A percentile compares a stretch with the other conserved stretches of the same genome.
These are phyloP conservation scores for Pempheris klunzingeri DNA, from an alignment of 2,797 vertebrate genomes.

Conservation along the genomic window DNA sequence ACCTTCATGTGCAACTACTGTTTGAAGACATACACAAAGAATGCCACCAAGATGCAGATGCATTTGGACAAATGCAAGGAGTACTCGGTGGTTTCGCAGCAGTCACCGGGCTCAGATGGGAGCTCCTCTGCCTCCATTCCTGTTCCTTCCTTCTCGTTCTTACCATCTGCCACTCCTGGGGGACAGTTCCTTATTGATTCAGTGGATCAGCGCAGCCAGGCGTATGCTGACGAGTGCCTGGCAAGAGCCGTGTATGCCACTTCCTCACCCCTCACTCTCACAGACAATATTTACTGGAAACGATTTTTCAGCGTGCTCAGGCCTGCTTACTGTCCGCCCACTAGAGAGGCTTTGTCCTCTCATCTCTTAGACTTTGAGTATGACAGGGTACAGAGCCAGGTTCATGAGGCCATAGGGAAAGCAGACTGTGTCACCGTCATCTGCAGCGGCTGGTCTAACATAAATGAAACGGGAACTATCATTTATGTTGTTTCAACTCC, in stretches of 20 bases:
- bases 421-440: slow-evolving; percentile 58
- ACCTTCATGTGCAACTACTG: slow-evolving; percentile 74
- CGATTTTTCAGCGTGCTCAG: slow-evolving; percentile 60
- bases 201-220: slow-evolving; percentile 68
- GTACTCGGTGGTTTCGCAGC: slow-evolving; percentile 53
- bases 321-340: slow-evolving; percentile 69
- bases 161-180: slow-evolving; percentile 54
- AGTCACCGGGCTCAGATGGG: slow-evolving; percentile 57
- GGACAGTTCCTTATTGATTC: slow-evolving; percentile 71
- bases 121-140: slow-evolving; percentile 69
- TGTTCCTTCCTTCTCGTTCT: slow-evolving; percentile 62
- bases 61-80: slow-evolving; percentile 72
- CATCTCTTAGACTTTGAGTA: slow-evolving; percentile 64
- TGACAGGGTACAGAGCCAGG: slow-evolving; percentile 58
- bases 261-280: slow-evolving; percentile 59
- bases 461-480: slow-evolving; percentile 30
- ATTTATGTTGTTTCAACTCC: slow-evolving; percentile 57
- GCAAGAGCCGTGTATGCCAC: slow-evolving; percentile 66
- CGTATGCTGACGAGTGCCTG: slow-evolving; percentile 63
- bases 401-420: slow-evolving; percentile 57
- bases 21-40: slow-evolving; percentile 63
- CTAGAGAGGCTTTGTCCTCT: slow-evolving; percentile 58
- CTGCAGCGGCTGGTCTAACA: slow-evolving; percentile 43
- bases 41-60: slow-evolving; percentile 73
- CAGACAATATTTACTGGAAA: slow-evolving; percentile 68